These are phyloP conservation scores for Trachymyrmex septentrionalis DNA, from an alignment of 1,140 invertebrate species.

Conservation along the genomic window DNA sequence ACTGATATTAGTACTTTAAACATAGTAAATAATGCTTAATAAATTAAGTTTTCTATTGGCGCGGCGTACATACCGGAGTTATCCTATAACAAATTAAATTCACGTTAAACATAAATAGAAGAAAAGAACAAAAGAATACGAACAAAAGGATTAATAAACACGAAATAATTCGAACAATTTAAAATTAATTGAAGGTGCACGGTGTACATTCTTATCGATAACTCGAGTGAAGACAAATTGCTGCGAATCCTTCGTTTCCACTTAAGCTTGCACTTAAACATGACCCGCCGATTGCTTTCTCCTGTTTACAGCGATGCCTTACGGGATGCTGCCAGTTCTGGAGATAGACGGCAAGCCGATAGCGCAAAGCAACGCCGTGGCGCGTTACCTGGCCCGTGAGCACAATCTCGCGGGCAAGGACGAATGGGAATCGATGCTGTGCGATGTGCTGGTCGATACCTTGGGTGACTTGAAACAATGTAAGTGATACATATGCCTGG, in stretches of 20 bases:
- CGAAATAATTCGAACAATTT: neutral
- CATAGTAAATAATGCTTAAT: no score
- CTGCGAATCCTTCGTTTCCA: neutral
- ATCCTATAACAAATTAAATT: conserved; percentile 9
- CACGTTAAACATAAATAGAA: neutral
- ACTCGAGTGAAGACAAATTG: conserved; percentile 25
- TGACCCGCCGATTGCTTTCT: conserved; percentile 12
- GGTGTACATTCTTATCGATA: neutral
- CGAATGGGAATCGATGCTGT: conserved; percentile 89
- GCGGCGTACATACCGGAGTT: no score
- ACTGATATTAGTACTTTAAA: no score
- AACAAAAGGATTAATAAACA: neutral
- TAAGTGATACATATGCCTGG: conserved; percentile 70
- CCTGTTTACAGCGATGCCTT: conserved; percentile 86
- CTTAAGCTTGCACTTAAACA: neutral
- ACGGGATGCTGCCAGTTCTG: conserved; percentile 90
- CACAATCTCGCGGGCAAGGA: conserved; percentile 88
- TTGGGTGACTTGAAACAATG: conserved; percentile 88
- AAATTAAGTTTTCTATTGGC: no score
- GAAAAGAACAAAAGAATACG: neutral
- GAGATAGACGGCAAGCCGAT: conserved; percentile 90
- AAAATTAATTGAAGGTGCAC: neutral
- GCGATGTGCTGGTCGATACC: conserved; percentile 88
- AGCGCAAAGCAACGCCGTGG: conserved; percentile 89
- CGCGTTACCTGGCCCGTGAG: conserved; percentile 89